phyloP scores from a whole-genome alignment of 2,888 invertebrate species.

The Callinectes sapidus region DNA sequence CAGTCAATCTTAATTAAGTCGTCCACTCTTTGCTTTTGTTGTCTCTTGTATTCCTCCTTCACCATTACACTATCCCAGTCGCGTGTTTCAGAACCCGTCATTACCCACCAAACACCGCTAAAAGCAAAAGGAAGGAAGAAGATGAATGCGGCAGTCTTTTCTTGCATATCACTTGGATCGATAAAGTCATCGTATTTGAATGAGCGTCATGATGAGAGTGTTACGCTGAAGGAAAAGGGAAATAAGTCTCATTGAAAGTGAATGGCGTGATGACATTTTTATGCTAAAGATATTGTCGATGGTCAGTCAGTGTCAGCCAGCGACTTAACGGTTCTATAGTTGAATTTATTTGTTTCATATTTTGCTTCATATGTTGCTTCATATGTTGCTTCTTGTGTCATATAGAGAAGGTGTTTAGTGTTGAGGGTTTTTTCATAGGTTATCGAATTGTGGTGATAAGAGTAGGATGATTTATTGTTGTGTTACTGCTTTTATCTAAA shows the following conservation, averaged over 20 bases:
- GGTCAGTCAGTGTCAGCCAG: neutral
- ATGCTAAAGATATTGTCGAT: neutral
- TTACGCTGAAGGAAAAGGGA: neutral
- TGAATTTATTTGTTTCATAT: neutral
- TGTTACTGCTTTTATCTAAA: neutral
- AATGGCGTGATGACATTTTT: neutral
- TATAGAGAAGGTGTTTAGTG: no score
- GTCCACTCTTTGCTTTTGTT: no score
- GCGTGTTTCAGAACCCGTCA: neutral
- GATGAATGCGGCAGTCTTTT: neutral
- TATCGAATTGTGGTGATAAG: no score
- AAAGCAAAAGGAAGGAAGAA: neutral
- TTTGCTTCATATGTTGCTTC: no score
- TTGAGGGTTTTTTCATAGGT: no score
- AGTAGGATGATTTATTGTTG: no score
- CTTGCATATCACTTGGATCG: neutral
- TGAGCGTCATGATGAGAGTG: neutral
- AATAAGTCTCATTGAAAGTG: neutral
- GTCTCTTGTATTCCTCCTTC: no score
- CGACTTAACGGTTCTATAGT: neutral
- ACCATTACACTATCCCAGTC: neutral
- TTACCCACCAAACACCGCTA: neutral
- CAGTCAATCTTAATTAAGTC: no score
- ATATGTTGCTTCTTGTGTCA: neutral
- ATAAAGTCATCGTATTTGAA: neutral